Base-by-base conservation (phyloP, 2,888 invertebrate species). In the Drosophila ustulata region DNA sequence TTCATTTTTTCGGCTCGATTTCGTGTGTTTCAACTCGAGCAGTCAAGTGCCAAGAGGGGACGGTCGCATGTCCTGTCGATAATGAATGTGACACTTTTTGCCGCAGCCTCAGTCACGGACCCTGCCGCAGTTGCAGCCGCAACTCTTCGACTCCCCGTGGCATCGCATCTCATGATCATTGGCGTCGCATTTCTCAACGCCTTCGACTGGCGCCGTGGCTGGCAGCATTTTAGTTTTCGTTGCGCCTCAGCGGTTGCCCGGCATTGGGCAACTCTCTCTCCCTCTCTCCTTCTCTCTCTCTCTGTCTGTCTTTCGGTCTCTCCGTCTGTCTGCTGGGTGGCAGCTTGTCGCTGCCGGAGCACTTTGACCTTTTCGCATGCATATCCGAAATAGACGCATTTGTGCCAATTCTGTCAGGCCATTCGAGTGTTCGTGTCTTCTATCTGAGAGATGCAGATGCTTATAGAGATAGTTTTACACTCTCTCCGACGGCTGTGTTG, bases 401-500 rank as follows among this genome's bases (percentile, higher is more conserved):
- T 88, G 83, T 85, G 88, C 83, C 88, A 84, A 79, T 88, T 84
- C 85, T 85, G 83, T 84, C 83, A 83, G 66, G 51, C 82, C 47
- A 62, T 64, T 61, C 73, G 34, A 64, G 66, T 67, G 59, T 46
- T 49, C 62, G 53, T 51, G 59, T 49, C 51, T 65, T 57, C 68
- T 57, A 76, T 66, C 71, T 80, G 51, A 64, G 69, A 55, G 37
- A 55, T 59, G 43, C 71, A 61, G 39, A 39, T 59, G 30, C 50
- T 39, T 18, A 46, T 9, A 56, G 26, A 13, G 25, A 32, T 34
- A 68, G 45, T 23, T 47, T 43, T 49, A 61, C 46, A 70, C 64
- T 57, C 52, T 51, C 53, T 28, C 56, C 30, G 3, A 18, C 13
- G 5, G 18, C 7, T 30, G 58, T 77, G 83, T 66, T 84, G 83